A percentile compares a stretch with the other conserved stretches of the same genome.
phyloP scores from a whole-genome alignment of 2,888 invertebrate species.

The Matsumyia berberina region DNA sequence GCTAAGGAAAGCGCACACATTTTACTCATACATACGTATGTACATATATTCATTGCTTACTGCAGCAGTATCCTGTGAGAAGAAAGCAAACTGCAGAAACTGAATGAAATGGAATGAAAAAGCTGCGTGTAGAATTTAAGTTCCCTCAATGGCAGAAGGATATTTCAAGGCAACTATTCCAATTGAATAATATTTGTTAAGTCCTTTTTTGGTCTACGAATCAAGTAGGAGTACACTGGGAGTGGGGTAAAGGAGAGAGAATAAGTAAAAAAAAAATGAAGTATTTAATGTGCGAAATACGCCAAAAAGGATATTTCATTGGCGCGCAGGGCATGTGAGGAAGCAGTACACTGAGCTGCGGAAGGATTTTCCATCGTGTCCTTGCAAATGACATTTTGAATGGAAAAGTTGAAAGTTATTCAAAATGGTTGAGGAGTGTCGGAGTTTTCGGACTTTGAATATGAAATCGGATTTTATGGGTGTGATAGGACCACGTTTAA shows the following conservation, averaged over 20 bases:
- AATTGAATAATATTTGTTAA: constrained; percentile 74
- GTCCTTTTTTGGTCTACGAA: constrained; percentile 53
- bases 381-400: constrained; percentile 76
- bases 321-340: constrained; percentile 45
- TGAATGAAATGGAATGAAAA: constrained; percentile 45
- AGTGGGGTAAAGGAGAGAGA: not conserved
- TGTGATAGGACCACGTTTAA: not conserved
- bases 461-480: constrained; percentile 68
- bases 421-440: constrained; percentile 71
- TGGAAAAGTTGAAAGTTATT: constrained; percentile 76
- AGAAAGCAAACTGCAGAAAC: constrained; percentile 3
- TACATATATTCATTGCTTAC: constrained; percentile 23
- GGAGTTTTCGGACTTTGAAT: constrained; percentile 70
- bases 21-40: not conserved
- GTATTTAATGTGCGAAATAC: constrained; percentile 59
- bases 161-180: constrained; percentile 65
- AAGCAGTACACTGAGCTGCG: constrained; percentile 25
- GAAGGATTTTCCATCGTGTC: constrained; percentile 70
- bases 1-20: constrained; percentile 32
- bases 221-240: constrained; percentile 13
- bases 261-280: constrained; percentile 26
- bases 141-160: constrained; percentile 62
- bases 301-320: constrained; percentile 54
- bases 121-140: constrained; percentile 69
- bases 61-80: constrained; percentile 12